phyloP scores from a whole-genome alignment of 2,113 vertebrate species.

The Alouatta palliata region DNA sequence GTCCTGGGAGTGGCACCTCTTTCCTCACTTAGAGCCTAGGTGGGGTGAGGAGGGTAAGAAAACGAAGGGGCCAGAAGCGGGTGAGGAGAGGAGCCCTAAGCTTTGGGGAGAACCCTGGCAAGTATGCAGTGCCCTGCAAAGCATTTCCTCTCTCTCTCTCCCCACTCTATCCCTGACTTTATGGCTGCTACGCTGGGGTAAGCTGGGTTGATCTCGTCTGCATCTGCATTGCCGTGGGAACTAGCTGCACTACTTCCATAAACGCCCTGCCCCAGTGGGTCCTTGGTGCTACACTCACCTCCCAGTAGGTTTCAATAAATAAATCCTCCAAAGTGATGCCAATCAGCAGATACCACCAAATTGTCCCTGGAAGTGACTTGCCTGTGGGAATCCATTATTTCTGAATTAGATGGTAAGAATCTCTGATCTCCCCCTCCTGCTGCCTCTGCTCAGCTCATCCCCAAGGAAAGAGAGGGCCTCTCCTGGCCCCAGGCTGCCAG shows the following conservation, averaged over 20 bases:
- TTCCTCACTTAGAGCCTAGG: background rate
- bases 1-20: background rate
- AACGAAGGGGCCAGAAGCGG: background rate
- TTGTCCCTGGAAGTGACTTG: background rate
- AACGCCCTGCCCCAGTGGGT: background rate
- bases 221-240: no score
- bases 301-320: background rate
- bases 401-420: background rate
- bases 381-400: background rate
- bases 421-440: background rate
- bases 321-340: background rate
- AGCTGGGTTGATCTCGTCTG: accelerated
- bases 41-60: background rate
- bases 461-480: background rate
- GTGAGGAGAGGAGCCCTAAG: background rate
- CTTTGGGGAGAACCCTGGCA: background rate
- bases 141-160: accelerated
- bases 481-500: background rate
- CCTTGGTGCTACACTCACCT: background rate
- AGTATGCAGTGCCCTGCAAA: accelerated
- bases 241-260: background rate
- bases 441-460: background rate
- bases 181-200: no score
- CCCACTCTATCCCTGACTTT: background rate
- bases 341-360: background rate